These are phyloP conservation scores for Actinia tenebrosa DNA, from an alignment of 64 coral and sea anemone species.

Conservation along the genomic window DNA sequence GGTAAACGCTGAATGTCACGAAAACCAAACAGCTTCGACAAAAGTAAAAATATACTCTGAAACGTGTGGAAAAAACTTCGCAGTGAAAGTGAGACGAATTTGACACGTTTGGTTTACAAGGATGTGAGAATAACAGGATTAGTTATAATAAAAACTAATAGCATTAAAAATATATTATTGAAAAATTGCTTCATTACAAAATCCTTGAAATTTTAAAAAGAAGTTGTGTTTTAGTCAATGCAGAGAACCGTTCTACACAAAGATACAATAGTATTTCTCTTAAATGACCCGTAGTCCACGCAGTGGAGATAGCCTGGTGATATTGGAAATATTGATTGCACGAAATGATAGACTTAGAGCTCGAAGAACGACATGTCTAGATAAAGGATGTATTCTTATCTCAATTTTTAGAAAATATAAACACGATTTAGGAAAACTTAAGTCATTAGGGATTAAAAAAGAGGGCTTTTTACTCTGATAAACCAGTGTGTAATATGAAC, in stretches of 20 bases:
- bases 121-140: background rate
- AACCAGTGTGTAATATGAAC: background rate
- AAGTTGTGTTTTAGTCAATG: too few species aligned
- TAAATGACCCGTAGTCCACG: background rate
- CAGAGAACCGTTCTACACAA: too few species aligned
- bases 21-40: background rate
- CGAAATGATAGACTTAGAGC: background rate
- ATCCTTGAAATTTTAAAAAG: too few species aligned
- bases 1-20: constrained; percentile 13
- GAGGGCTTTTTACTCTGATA: background rate
- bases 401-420: background rate
- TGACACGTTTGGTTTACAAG: too few species aligned
- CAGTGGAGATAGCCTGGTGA: background rate
- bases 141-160: background rate
- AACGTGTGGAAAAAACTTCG: too few species aligned
- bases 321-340: background rate
- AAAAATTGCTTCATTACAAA: too few species aligned
- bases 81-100: too few species aligned
- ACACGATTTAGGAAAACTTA: background rate
- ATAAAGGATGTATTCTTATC: background rate
- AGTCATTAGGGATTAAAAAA: background rate
- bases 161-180: background rate
- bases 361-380: background rate
- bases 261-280: too few species aligned
- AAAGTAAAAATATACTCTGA: background rate